Conservation (phyloP, 1,140 invertebrate species). For the Phortica variegata region DNA sequence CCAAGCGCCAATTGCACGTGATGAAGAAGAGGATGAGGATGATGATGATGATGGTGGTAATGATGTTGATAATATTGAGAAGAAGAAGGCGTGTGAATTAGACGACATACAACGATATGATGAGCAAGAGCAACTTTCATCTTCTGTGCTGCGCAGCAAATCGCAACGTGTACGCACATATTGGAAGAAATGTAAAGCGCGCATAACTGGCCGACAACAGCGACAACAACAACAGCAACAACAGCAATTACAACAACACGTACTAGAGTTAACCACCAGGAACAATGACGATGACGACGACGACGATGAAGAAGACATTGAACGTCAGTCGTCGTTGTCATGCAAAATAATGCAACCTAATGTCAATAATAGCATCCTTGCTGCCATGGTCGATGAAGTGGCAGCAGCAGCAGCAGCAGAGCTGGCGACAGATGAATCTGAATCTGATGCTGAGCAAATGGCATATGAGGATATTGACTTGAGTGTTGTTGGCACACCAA, state of each 20-base stretch:
- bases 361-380: too few species aligned
- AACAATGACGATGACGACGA: conserved; percentile 11
- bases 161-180: conserved; percentile 60
- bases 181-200: conserved; percentile 59
- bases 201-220: conserved; percentile 44
- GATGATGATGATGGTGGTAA: conserved; percentile 11
- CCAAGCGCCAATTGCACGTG: conserved; percentile 46
- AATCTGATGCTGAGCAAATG: neutral
- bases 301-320: conserved; percentile 34
- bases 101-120: conserved; percentile 3
- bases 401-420: neutral
- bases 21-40: conserved; percentile 31
- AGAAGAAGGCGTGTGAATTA: conserved; percentile 5
- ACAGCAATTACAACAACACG: conserved; percentile 9
- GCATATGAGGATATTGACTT: neutral
- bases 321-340: too few species aligned
- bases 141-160: conserved; percentile 49
- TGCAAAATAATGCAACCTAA: conserved; percentile 31
- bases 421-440: neutral
- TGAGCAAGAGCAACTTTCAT: conserved; percentile 6
- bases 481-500: neutral
- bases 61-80: neutral
- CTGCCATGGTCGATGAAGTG: neutral
- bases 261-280: conserved; percentile 7
- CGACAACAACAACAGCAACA: conserved; percentile 10